Evolutionary conservation across 2,797 vertebrate species (phyloP).

Genomic region (Hylomyscus alleni): DNA sequence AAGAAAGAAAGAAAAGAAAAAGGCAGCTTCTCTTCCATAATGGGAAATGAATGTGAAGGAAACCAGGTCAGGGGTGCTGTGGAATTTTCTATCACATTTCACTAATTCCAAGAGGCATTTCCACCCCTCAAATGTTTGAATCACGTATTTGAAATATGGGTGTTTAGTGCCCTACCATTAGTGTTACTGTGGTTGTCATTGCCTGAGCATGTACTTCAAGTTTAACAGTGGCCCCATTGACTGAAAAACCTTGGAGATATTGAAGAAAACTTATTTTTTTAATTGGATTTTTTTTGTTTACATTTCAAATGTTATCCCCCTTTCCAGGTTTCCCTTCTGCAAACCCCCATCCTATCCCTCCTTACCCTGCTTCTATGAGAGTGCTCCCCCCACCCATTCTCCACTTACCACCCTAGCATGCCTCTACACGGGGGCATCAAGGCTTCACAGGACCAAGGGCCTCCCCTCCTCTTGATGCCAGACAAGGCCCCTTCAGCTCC

Average conservation of each 20-base stretch:
- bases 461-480: too few species aligned
- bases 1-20: too few species aligned
- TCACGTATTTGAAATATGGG: slow-evolving; percentile 30
- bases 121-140: background rate
- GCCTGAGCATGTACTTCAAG: background rate
- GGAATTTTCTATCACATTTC: slow-evolving; percentile 39
- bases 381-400: too few species aligned
- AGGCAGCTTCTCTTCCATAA: background rate
- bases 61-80: background rate
- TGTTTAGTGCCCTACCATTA: background rate
- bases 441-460: too few species aligned
- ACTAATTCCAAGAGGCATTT: background rate
- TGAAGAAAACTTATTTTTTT: background rate
- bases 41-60: background rate
- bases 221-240: slow-evolving; percentile 15
- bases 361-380: too few species aligned
- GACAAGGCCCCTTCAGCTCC: too few species aligned
- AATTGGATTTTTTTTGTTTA: too few species aligned
- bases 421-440: too few species aligned
- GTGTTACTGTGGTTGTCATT: background rate
- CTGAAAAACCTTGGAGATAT: background rate
- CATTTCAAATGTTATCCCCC: too few species aligned
- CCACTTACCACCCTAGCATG: too few species aligned
- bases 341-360: too few species aligned
- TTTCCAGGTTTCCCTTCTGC: too few species aligned